These are phyloP conservation scores for Nothura maculosa DNA, from an alignment of 2,797 vertebrate genomes.

Conservation along the genomic window DNA sequence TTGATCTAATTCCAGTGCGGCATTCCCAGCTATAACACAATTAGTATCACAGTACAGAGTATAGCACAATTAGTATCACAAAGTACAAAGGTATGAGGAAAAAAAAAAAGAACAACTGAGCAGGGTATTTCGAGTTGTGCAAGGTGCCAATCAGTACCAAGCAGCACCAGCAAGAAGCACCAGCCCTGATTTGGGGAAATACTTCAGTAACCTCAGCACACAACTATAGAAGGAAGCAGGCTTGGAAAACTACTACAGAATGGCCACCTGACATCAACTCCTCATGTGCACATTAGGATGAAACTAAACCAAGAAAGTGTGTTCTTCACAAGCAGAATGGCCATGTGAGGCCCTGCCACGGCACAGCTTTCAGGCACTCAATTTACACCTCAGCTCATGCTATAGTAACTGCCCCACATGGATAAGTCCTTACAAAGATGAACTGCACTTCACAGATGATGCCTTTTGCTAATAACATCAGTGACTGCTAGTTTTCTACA, in stretches of 20 bases:
- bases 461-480: constrained; percentile 44
- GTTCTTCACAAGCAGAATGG: neutral
- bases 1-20: neutral
- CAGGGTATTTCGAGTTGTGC: neutral
- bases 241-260: neutral
- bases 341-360: neutral
- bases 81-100: neutral
- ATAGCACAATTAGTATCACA: neutral
- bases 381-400: constrained; percentile 1
- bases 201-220: neutral
- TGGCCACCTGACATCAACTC: neutral
- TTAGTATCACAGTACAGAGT: neutral
- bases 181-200: neutral
- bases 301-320: neutral
- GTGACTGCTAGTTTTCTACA: constrained; percentile 32
- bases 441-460: constrained; percentile 49
- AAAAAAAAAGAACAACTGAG: neutral
- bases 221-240: neutral
- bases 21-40: neutral
- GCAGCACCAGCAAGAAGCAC: neutral
- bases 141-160: neutral
- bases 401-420: constrained; percentile 9
- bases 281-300: neutral
- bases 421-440: constrained; percentile 2
- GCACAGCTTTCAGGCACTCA: neutral